phyloP scores from a whole-genome alignment of 2,113 vertebrate genomes.

The Monarcha castaneiventris region DNA sequence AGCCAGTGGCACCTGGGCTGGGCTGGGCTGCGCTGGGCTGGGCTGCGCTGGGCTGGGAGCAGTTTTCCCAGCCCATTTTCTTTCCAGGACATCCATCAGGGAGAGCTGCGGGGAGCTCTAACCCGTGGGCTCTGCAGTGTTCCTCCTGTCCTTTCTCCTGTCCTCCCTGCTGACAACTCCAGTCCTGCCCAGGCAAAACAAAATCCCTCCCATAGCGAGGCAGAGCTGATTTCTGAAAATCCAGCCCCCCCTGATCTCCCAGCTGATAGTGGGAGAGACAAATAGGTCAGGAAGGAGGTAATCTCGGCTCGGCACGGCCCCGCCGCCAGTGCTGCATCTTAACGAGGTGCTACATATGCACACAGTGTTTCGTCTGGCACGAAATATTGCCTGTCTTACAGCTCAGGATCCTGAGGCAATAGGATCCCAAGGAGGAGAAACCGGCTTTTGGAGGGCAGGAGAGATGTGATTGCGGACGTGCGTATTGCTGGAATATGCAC shows the following conservation, averaged over 20 bases:
- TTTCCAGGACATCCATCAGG: not conserved
- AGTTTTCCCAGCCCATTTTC: not conserved
- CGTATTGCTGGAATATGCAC: not conserved
- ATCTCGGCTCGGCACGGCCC: not conserved
- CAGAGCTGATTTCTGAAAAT: not conserved
- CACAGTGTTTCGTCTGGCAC: not conserved
- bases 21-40: not conserved
- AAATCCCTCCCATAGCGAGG: not conserved
- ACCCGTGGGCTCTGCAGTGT: not conserved
- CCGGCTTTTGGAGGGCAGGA: not conserved
- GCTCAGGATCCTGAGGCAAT: not conserved
- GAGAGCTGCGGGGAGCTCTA: not conserved
- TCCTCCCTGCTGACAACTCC: not conserved
- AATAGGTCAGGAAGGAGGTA: slow-evolving; percentile 19
- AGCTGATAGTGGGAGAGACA: slow-evolving; percentile 1
- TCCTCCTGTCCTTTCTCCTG: not conserved
- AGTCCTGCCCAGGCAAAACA: not conserved
- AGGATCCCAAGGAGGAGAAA: not conserved
- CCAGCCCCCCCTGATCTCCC: not conserved
- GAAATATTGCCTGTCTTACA: not conserved
- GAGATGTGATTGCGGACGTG: rapidly evolving
- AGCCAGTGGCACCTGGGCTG: not conserved
- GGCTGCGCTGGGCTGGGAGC: not conserved
- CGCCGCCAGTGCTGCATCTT: not conserved
- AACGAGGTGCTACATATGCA: slow-evolving; percentile 14